Conservation (phyloP, 2,888 invertebrate species). For the Liopterus haemorrhoidalis region DNA sequence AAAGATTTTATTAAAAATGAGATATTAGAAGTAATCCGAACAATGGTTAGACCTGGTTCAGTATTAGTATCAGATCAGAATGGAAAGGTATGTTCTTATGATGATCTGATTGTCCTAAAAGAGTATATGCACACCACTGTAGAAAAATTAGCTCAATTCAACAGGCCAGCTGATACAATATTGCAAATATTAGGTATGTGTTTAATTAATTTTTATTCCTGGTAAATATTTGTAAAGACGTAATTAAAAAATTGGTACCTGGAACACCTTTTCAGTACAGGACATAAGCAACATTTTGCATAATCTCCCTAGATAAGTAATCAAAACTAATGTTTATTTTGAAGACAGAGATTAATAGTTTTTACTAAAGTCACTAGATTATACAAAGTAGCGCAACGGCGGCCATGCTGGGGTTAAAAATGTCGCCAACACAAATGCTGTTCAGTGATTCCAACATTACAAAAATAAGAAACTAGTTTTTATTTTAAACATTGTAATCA, state of each 20-base stretch:
- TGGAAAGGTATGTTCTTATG: constrained; percentile 33
- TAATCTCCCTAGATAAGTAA: background rate
- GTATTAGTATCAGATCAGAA: constrained; percentile 40
- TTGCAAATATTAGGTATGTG: constrained; percentile 49
- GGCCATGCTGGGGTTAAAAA: too few relatives aligned
- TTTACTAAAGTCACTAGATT: constrained; percentile 6
- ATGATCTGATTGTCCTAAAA: constrained; percentile 30
- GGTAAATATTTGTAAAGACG: too few relatives aligned
- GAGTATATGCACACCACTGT: constrained; percentile 34
- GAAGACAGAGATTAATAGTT: constrained; percentile 5
- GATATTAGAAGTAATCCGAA: constrained; percentile 29
- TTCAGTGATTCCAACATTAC: too few relatives aligned
- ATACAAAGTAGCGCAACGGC: too few relatives aligned
- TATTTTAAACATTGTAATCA: too few relatives aligned
- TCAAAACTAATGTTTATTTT: background rate
- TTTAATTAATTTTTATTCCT: constrained; percentile 1
- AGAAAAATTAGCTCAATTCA: too few relatives aligned
- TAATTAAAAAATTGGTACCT: too few relatives aligned
- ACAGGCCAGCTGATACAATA: constrained; percentile 5
- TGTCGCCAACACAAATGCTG: too few relatives aligned
- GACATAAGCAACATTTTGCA: background rate
- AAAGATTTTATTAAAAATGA: constrained; percentile 27
- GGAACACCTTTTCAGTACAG: too few relatives aligned
- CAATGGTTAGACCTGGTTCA: constrained; percentile 42
- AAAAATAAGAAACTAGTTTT: too few relatives aligned